Base-by-base conservation (phyloP, 2,113 vertebrate genomes). In the Epinephelus cyanopodus region DNA sequence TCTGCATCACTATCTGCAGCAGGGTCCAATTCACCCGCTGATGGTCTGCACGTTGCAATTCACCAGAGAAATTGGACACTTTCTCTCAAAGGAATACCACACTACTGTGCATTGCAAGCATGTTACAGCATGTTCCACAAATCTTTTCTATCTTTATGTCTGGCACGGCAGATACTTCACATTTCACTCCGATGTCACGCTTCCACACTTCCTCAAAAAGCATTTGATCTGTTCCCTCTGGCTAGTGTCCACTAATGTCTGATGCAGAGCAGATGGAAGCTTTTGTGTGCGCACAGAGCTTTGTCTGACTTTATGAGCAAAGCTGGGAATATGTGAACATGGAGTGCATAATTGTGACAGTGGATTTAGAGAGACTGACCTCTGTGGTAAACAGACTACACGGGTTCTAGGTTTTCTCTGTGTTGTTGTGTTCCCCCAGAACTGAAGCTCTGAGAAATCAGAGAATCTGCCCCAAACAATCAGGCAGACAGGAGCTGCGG, bases 391-490 rank as follows among this genome's bases (percentile, higher is more conserved):
- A 65, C 71, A 77, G 66, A 85, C 50, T 33, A 39, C 11, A 53
- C 11, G 14, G 12, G 39, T 58, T 74, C 37, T 75, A 47, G 27
- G 23, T 83, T 65, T 45, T 74, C 29, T 65, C n/a, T 54, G 3
- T 42, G 7, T 19, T 45, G 14, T 53, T 18, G 12, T 5, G 21
- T 75, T 84, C 1, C 27, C 47, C 19, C 13, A 61, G 57, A 89
- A 68, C 23, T 42, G 2, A 69, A 58, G 42, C 56, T 45, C 39
- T 60, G 57, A 83, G 29, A 39, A 90, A 78, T 79, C 48, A 68
- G 57, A 81, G 63, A 82, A 71, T 89, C 63, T 81, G 69, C 29
- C 56, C 50, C 83, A 85, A 87, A 85, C 70, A 87, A 90, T 86
- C 63, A 50, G n/a, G n/a, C 57, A 66, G 73, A 42, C 23, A 27